A percentile compares a stretch with the other conserved stretches of the same genome.
These are phyloP conservation scores for Xestia c-nigrum DNA, from an alignment of 2,888 invertebrate genomes.

Conservation along the genomic window DNA sequence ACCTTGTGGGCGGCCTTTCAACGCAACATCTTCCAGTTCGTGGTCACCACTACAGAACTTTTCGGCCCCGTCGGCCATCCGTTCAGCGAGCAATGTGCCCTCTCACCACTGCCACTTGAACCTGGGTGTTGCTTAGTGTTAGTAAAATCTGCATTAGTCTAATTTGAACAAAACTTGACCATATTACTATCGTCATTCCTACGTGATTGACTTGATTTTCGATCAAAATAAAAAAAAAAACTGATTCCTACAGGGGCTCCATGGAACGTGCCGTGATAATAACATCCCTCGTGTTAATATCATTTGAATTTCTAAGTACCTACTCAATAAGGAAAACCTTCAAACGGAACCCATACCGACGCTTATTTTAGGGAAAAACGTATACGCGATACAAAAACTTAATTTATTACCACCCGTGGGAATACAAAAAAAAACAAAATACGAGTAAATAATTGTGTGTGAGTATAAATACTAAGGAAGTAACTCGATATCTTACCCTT, in stretches of 20 bases:
- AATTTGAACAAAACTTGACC: neutral
- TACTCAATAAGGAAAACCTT: slow-evolving; percentile 50
- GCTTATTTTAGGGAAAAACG: slow-evolving; percentile 35
- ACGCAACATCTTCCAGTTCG: too few relatives aligned
- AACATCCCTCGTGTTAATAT: slow-evolving; percentile 40
- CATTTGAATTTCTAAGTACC: slow-evolving; percentile 45
- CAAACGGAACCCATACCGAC: slow-evolving; percentile 41
- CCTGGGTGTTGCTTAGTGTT: neutral
- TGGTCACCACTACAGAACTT: too few relatives aligned
- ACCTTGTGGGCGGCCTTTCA: too few relatives aligned
- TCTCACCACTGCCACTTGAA: too few relatives aligned
- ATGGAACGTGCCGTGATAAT: slow-evolving; percentile 4
- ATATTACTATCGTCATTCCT: too few relatives aligned
- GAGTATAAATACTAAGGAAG: slow-evolving; percentile 65
- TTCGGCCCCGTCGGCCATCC: too few relatives aligned
- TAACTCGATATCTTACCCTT: slow-evolving; percentile 72
- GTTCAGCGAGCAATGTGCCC: too few relatives aligned
- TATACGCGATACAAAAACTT: slow-evolving; percentile 45
- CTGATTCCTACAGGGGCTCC: neutral
- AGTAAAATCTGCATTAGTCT: neutral
- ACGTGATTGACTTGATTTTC: too few relatives aligned
- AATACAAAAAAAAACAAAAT: slow-evolving; percentile 57
- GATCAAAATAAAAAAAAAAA: neutral
- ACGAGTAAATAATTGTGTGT: slow-evolving; percentile 65
- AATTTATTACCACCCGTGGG: slow-evolving; percentile 60